Evolutionary conservation across 2,888 invertebrate genomes (phyloP), one percentile per base, ranked within the genome.

Genomic region (Frankliniella intonsa): DNA sequence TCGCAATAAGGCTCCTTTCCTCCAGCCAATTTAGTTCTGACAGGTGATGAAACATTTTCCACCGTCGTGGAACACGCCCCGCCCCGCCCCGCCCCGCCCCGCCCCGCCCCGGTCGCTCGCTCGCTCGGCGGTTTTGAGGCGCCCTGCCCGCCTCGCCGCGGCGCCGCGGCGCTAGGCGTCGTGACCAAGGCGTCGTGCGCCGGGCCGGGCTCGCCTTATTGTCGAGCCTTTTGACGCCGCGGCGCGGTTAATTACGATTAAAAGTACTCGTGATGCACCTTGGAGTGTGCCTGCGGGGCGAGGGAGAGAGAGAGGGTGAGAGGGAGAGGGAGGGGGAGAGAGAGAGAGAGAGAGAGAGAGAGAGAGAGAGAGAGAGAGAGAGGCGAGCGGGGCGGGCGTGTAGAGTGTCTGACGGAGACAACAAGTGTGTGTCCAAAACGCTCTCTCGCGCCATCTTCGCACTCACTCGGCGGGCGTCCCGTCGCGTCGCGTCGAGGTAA

Each of bases 31-130:
- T 38, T 38, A 38, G 38, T 38, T 5, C 5, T 12, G 55, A 19
- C 55, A 8, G 69, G 25, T 76, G 69, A 76, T 76, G 69, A 76
- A 76, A 76, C 25, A n/a, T 25, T 76, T 76, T 69, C 19, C 55
- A 55, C 0, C 17, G 38, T 38, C 38, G 38, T 38, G 38, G 38
- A 38, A 38, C 38, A 38, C 38, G 38, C 38, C 38, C 38, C 5
- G 38, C 38, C 5, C n/a, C n/a, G n/a, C n/a, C n/a, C n/a, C n/a
- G n/a, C n/a, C n/a, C n/a, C n/a, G n/a, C n/a, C n/a, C n/a, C n/a
- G n/a, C n/a, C n/a, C n/a, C n/a, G n/a, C n/a, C n/a, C n/a, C n/a
- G 5, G 2, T 38, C 38, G 38, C 3, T 38, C 38, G 2, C 38
- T 38, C 38, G 38, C 38, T 38, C 38, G 38, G 38, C 38, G 38